phyloP scores from a whole-genome alignment of 2,797 vertebrate species.

The Fistularia commersonii region DNA sequence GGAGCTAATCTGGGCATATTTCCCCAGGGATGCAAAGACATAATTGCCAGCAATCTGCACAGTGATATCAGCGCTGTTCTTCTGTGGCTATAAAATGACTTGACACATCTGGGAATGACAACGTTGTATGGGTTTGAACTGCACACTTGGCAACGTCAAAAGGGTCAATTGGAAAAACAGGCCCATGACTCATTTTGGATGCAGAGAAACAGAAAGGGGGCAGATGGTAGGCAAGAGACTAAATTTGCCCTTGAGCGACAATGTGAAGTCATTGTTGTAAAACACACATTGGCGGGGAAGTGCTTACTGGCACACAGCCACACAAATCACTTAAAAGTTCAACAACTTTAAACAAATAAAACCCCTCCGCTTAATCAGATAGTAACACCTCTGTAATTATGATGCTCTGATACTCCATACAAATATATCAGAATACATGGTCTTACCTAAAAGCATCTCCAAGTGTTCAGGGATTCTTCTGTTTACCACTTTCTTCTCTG shows the following conservation, averaged over 20 bases:
- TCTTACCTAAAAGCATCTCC: constrained; percentile 71
- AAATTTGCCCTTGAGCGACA: constrained; percentile 53
- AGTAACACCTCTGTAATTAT: too few species aligned
- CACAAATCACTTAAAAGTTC: constrained; percentile 3
- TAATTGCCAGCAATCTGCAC: constrained; percentile 70
- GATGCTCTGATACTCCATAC: too few species aligned
- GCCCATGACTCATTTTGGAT: constrained; percentile 38
- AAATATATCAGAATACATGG: neutral
- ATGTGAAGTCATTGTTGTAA: constrained; percentile 41
- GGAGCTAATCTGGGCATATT: constrained; percentile 72
- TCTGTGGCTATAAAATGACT: constrained; percentile 59
- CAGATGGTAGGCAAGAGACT: constrained; percentile 54
- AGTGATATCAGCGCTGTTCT: constrained; percentile 54
- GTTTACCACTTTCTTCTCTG: constrained; percentile 26
- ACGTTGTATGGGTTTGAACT: constrained; percentile 30
- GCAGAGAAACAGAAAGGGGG: constrained; percentile 35
- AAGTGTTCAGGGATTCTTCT: constrained; percentile 40
- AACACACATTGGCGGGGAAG: constrained; percentile 25
- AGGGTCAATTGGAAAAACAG: constrained; percentile 66
- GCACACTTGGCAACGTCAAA: constrained; percentile 49
- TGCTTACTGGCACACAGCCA: constrained; percentile 3
- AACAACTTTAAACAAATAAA: constrained; percentile 5
- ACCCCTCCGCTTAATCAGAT: neutral
- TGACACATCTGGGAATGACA: constrained; percentile 55
- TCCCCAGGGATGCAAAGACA: constrained; percentile 63